Evolutionary conservation across 2,888 invertebrate genomes (phyloP).

Genomic region (Pristionchus arcanus): DNA sequence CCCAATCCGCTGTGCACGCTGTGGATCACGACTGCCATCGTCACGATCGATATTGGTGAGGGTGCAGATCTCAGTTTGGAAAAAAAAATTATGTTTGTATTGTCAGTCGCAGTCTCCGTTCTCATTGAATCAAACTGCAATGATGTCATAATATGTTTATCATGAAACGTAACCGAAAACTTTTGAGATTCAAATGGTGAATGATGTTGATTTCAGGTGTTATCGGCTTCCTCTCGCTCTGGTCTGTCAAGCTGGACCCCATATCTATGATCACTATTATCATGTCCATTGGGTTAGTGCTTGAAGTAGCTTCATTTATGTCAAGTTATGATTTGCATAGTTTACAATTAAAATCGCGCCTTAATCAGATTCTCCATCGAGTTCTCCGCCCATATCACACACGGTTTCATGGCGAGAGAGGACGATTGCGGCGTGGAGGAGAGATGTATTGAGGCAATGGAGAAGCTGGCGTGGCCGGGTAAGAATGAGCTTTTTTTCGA

Average conservation of each 20-base stretch:
- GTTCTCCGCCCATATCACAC: constrained; percentile 95
- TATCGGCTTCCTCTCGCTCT: constrained; percentile 94
- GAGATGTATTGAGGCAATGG: constrained; percentile 77
- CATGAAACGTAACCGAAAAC: too few species aligned
- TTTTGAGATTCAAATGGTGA: too few species aligned
- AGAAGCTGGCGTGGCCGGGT: constrained; percentile 79
- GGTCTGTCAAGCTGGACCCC: constrained; percentile 89
- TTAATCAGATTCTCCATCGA: constrained; percentile 84
- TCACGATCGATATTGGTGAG: constrained; percentile 82
- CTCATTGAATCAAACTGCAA: too few species aligned
- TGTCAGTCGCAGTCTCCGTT: too few species aligned
- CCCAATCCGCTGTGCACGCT: constrained; percentile 93
- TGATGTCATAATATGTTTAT: too few species aligned
- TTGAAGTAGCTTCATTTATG: too few species aligned
- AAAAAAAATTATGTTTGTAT: too few species aligned
- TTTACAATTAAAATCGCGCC: too few species aligned
- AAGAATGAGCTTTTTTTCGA: background rate
- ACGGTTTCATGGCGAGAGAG: constrained; percentile 89
- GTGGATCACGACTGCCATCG: constrained; percentile 92
- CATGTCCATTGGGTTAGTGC: constrained; percentile 88
- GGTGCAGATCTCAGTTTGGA: background rate
- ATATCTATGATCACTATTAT: constrained; percentile 97
- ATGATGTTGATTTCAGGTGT: constrained; percentile 83
- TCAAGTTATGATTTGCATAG: too few species aligned
- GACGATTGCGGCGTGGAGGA: constrained; percentile 85